Base-by-base conservation (phyloP, 2,797 vertebrate genomes). In the Sebastes hopkinsi region DNA sequence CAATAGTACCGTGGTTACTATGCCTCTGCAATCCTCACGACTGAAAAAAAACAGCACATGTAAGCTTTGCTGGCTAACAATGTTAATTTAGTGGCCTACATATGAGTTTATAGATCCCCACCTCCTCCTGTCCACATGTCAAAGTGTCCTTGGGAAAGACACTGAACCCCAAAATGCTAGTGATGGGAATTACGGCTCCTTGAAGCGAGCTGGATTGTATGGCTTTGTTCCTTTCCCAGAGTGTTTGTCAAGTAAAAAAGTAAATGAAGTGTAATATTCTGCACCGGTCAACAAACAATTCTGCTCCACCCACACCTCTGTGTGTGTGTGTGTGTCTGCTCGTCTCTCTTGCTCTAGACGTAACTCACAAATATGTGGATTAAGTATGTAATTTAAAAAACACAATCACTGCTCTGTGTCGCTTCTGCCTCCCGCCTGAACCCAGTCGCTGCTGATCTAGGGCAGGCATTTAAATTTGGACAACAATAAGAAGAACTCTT, bases 271-370 rank as follows among this genome's bases (percentile, higher is more conserved):
- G 0, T 55, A 23, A 55, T 55, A 55, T 14, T 25, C 55, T 6
- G 22, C 6, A 13, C 0, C 54, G 23, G 54, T 6, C 22, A 25
- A 56, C 0, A 25, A 25, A 13, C 0, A 0, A 55, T 55, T 55
- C 22, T 23, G 5, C 54, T 56, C 22, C 54, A 56, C 11, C 38
- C 38, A 42, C 38, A 0, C 38, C 38, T 52, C 8, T 52, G 25
- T 58, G 56, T 18, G 13, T 59, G 23, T 3, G 25, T 8, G 16
- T 30, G 27, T 42, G 38, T 42, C 14, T 42, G 38, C 38, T 42
- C 6, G 38, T 42, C 13, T 42, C 38, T 42, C 38, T 42, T 42
- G 38, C 38, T 42, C 14, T 42, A 42, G 38, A 42, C 14, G 6
- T 6, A 42, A 0, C 38, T 42, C 14, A 42, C 38, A 42, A 42